phyloP scores from a whole-genome alignment of 2,888 invertebrate species.

The Sarcophaga rosellei region DNA sequence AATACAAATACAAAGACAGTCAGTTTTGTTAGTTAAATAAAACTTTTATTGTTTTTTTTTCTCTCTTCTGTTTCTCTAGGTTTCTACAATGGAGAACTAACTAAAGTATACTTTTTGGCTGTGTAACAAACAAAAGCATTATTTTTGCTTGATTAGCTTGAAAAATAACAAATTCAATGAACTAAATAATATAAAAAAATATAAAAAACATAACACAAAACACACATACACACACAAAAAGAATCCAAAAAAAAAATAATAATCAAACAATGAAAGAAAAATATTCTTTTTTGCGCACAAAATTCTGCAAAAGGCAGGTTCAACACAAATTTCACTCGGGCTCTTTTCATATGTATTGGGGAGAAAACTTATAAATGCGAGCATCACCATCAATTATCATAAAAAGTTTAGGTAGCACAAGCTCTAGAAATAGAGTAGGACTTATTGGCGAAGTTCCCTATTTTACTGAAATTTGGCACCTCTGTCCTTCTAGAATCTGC shows the following conservation, averaged over 20 bases:
- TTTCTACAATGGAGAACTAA: slow-evolving; percentile 22
- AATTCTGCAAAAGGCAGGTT: neutral
- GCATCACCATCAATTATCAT: too few species aligned
- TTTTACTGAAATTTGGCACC: too few species aligned
- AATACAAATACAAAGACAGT: neutral
- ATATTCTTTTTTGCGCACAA: neutral
- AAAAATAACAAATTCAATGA: slow-evolving; percentile 58
- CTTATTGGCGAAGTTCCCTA: too few species aligned
- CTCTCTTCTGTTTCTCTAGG: neutral
- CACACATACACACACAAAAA: neutral
- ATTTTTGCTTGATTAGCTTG: slow-evolving; percentile 60
- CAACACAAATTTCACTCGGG: too few species aligned
- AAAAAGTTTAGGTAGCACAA: too few species aligned
- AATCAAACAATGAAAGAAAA: slow-evolving; percentile 33
- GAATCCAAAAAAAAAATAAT: neutral
- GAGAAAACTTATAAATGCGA: too few species aligned
- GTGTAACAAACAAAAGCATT: slow-evolving; percentile 51
- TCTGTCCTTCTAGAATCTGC: too few species aligned
- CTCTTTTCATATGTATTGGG: too few species aligned
- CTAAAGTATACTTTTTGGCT: slow-evolving; percentile 48
- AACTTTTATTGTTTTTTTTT: slow-evolving; percentile 17
- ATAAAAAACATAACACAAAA: neutral
- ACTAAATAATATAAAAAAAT: slow-evolving; percentile 36
- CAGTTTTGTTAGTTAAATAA: neutral
- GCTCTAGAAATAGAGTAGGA: too few species aligned